Conservation (phyloP, 64 coral and sea anemone species). For the Montipora sp. region DNA sequence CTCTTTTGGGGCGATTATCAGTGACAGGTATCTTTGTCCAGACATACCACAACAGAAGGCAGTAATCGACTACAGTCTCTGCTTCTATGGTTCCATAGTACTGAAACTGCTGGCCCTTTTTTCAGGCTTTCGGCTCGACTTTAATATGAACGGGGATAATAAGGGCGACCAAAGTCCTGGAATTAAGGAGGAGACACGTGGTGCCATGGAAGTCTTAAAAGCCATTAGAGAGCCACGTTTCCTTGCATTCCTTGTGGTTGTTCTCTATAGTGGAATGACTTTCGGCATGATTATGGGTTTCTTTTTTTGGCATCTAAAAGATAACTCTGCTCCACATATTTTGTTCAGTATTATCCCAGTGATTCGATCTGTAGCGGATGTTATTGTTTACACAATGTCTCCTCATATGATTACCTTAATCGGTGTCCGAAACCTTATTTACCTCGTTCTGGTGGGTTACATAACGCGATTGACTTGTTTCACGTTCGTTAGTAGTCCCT, state of each 20-base stretch:
- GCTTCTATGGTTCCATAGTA: constrained; percentile 66
- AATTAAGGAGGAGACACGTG: neutral
- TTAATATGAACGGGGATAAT: constrained; percentile 30
- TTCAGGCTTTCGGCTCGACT: constrained; percentile 48
- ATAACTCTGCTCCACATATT: constrained; percentile 55
- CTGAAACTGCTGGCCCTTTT: constrained; percentile 68
- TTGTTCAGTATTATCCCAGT: constrained; percentile 72
- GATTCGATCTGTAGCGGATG: constrained; percentile 67
- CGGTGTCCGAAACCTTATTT: constrained; percentile 64
- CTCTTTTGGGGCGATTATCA: constrained; percentile 50
- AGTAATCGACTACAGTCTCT: constrained; percentile 45
- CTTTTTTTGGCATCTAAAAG: constrained; percentile 79
- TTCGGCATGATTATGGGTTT: constrained; percentile 75
- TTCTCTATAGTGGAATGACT: constrained; percentile 70
- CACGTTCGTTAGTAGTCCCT: constrained; percentile 44
- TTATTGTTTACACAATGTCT: constrained; percentile 68
- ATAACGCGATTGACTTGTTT: constrained; percentile 57
- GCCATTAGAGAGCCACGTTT: constrained; percentile 9
- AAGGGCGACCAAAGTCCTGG: neutral
- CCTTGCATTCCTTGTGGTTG: constrained; percentile 44
- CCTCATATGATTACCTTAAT: constrained; percentile 57
- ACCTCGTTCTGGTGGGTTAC: constrained; percentile 64
- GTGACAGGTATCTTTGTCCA: constrained; percentile 59
- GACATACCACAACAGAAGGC: constrained; percentile 23
- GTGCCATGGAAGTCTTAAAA: neutral